Conservation (phyloP, 2,113 vertebrate species). For the Trinectes maculatus region DNA sequence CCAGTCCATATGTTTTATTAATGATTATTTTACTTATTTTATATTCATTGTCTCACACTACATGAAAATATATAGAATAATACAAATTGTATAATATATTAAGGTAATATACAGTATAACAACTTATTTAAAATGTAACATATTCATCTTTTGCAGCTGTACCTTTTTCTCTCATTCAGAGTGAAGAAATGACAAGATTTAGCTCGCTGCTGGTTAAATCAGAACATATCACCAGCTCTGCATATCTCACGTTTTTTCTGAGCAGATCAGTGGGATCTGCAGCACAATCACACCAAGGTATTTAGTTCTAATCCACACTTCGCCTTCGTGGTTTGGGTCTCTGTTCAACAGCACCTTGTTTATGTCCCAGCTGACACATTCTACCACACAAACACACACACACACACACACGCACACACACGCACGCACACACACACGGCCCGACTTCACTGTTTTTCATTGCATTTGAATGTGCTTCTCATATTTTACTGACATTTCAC, state of each 20-base stretch:
- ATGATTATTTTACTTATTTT: neutral
- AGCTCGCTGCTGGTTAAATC: neutral
- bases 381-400: neutral
- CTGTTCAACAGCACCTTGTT: constrained; percentile 30
- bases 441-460: constrained; percentile 16
- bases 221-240: neutral
- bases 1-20: too few species aligned
- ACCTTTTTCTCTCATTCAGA: neutral
- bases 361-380: constrained; percentile 13
- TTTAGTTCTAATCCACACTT: constrained; percentile 9
- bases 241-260: neutral
- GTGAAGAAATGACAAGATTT: neutral
- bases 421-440: neutral
- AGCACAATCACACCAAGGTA: neutral
- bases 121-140: neutral
- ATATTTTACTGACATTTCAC: constrained; percentile 43
- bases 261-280: constrained; percentile 18
- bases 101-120: too few species aligned
- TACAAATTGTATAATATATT: too few species aligned
- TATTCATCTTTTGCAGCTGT: neutral
- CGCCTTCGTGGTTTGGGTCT: constrained; percentile 16
- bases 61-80: too few species aligned
- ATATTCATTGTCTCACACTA: neutral
- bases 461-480: constrained; percentile 9
- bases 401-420: neutral